These are phyloP conservation scores for Lasioglossum zephyrum DNA, from an alignment of 2,888 invertebrate species.

Conservation along the genomic window DNA sequence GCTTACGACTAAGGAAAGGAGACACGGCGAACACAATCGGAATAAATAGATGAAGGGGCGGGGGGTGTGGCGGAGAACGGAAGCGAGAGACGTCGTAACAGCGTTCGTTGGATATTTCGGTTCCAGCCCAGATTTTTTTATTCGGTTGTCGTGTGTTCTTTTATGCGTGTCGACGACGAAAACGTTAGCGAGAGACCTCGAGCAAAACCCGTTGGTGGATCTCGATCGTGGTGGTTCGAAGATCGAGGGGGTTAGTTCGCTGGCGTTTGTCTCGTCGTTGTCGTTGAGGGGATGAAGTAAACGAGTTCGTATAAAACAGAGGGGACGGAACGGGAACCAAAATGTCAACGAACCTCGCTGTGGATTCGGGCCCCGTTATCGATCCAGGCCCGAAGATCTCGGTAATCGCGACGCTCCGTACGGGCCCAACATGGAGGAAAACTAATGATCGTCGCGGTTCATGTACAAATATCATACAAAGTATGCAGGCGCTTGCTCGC, in stretches of 20 bases:
- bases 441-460: background rate
- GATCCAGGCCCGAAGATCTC: background rate
- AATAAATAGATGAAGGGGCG: conserved; percentile 13
- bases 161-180: conserved; percentile 3
- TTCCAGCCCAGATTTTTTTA: conserved; percentile 29
- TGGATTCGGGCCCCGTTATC: conserved; percentile 13
- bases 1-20: conserved; percentile 49
- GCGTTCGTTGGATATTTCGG: conserved; percentile 53
- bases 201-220: background rate
- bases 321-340: conserved; percentile 14
- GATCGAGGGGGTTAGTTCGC: background rate
- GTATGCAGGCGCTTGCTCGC: conserved; percentile 2
- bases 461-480: conserved; percentile 37
- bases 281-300: background rate
- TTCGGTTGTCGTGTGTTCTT: conserved; percentile 1
- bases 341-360: conserved; percentile 20
- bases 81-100: background rate
- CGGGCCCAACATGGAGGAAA: background rate
- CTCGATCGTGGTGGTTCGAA: background rate
- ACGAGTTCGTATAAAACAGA: conserved; percentile 17
- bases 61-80: conserved; percentile 8
- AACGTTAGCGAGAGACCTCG: conserved; percentile 32
- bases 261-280: background rate
- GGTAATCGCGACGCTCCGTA: background rate
- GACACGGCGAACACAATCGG: conserved; percentile 21